These are phyloP conservation scores for Monopis laevigella DNA, from an alignment of 2,888 invertebrate genomes.

Conservation along the genomic window DNA sequence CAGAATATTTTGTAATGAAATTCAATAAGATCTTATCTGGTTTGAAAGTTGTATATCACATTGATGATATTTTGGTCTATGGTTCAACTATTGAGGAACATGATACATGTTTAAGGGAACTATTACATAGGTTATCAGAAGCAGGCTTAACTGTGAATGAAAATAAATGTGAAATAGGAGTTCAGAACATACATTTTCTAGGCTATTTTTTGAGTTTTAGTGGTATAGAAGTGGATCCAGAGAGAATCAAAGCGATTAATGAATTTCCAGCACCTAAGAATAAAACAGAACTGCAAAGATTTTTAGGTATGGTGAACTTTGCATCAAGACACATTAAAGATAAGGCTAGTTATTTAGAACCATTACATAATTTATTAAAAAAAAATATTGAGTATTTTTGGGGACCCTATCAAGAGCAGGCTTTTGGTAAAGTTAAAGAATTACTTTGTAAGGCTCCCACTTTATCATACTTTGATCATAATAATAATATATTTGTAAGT, in stretches of 20 bases:
- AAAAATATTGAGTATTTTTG: constrained; percentile 5
- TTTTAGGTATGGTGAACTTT: constrained; percentile 17
- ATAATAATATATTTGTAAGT: constrained; percentile 8
- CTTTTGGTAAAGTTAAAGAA: constrained; percentile 6
- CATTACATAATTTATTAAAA: constrained; percentile 12
- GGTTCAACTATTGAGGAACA: constrained; percentile 10
- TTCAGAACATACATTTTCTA: constrained; percentile 13
- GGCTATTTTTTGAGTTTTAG: constrained; percentile 12
- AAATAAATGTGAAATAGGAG: constrained; percentile 17
- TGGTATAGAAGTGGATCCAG: constrained; percentile 14
- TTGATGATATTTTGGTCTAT: constrained; percentile 16
- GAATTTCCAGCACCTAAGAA: constrained; percentile 13
- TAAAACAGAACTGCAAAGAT: constrained; percentile 15
- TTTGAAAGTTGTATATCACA: constrained; percentile 9
- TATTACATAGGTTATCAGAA: constrained; percentile 10
- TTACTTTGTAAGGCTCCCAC: neutral
- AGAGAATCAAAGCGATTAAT: constrained; percentile 9
- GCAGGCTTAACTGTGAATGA: constrained; percentile 16
- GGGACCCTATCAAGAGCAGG: constrained; percentile 6
- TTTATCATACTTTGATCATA: neutral
- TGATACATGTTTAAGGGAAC: constrained; percentile 13
- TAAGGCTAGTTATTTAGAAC: constrained; percentile 12
- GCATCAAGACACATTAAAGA: constrained; percentile 13
- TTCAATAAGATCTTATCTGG: constrained; percentile 15
- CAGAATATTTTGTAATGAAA: constrained; percentile 17